Base-by-base conservation (phyloP, 2,888 invertebrate genomes). In the Muscina levida region DNA sequence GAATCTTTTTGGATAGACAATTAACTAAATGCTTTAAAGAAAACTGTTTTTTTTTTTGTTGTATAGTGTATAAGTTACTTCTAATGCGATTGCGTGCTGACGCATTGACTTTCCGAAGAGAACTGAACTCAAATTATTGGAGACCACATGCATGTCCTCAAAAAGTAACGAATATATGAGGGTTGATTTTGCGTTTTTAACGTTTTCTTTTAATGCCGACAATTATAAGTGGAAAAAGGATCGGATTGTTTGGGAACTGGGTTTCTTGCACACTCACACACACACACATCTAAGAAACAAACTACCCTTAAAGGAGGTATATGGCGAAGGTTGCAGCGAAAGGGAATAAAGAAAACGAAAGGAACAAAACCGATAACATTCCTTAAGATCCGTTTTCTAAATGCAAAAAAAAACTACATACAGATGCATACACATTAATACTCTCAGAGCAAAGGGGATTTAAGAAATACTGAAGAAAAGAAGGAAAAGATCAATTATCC, bases 41-140 rank as follows among this genome's bases (percentile, higher is more conserved):
- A n/a, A n/a, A n/a, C n/a, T n/a, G 5, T 53, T 71, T 8, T 42
- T 24, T 48, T 70, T 71, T 74, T 75, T 65, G 71, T 68, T 68
- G 62, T 42, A 17, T 57, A 48, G 19, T 71, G 53, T 76, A 71
- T 57, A n/a, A 31, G 31, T 46, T 46, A 44, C 70, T 44, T 66
- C 19, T 65, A 65, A 42, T 76, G 81, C 82, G 84, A 77, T 73
- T 73, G 72, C 83, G 84, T 83, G 84, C 84, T 83, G 82, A 84
- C 85, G 82, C 85, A 82, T 85, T 84, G 86, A 84, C 86, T 84
- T 85, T 84, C 84, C 83, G 82, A 85, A 83, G 84, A 84, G 82
- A 88, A 88, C 88, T 88, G 85, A 88, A 84, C 85, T 72, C 75
- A 46, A 71, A 67, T 37, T 80, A 62, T 75, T 68, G 42, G 67